Base-by-base conservation (phyloP, 2,113 vertebrate species). In the Periophthalmus modestus region DNA sequence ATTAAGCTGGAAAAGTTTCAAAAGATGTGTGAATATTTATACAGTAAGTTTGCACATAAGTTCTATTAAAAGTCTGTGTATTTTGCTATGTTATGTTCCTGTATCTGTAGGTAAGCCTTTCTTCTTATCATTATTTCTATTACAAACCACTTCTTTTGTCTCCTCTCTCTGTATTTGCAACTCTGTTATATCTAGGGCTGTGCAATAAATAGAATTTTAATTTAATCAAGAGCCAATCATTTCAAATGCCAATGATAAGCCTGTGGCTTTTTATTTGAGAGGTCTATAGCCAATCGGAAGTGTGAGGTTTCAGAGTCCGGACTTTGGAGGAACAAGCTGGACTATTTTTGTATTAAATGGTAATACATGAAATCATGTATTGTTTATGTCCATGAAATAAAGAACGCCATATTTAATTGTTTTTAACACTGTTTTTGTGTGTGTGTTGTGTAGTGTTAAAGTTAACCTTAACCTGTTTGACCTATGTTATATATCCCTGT, bases 31-130 rank as follows among this genome's bases (percentile, higher is more conserved):
- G 87, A 85, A 89, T 75, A 66, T 68, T 79, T 67, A 71, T 65
- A 65, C 62, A 12, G 34, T 65, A 34, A 18, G 28, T 39, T n/a
- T 39, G 7, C 58, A 61, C 15, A 15, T 24, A 16, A 23, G 58
- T 61, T 57, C n/a, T 19, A 52, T 18, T 24, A 13, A 69, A 66
- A 61, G 55, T 72, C 61, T 69, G 72, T 85, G 80, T 47, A 82
- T 66, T 81, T 78, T 82, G 65, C 82, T 79, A 68, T 86, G 16
- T 88, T 86, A 14, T 89, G 72, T 80, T 81, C 82, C 54, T 77
- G 43, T 82, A 47, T 83, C 63, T 87, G 62, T 91, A 93, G 93
- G 93, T 94, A 94, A 94, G 94, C 86, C 78, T 91, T 61, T 88
- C 68, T 86, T 15, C 4, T 12, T 61, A 61, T 61, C 55, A 13